These are phyloP conservation scores for Rynchops niger DNA, from an alignment of 2,113 vertebrate species.

Conservation along the genomic window DNA sequence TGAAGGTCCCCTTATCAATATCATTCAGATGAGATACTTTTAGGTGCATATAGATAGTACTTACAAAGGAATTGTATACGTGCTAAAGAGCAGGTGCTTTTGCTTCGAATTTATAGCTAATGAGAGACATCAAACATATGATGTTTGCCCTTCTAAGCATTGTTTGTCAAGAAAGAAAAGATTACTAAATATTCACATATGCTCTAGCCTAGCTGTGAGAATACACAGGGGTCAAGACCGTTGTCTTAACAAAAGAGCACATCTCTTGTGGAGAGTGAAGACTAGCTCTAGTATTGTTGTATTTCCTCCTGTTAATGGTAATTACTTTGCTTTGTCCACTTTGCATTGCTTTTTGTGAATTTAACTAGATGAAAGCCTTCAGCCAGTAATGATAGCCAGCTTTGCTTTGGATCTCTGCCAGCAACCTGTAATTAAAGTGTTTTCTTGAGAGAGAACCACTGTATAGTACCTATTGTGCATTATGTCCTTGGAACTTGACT, in stretches of 20 bases:
- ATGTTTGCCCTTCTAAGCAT: conserved; percentile 59
- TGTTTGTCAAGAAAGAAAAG: conserved; percentile 63
- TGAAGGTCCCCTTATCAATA: neutral
- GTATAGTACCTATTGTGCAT: conserved; percentile 64
- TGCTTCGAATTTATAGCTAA: conserved; percentile 32
- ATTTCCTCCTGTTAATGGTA: conserved; percentile 67
- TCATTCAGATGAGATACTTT: neutral
- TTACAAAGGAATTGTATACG: neutral
- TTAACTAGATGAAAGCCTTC: conserved; percentile 41
- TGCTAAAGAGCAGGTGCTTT: conserved; percentile 13
- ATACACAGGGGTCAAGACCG: conserved; percentile 8
- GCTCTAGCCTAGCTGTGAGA: conserved; percentile 8
- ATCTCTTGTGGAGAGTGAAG: conserved; percentile 58
- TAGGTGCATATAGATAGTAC: neutral
- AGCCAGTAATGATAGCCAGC: conserved; percentile 31
- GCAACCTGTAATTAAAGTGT: conserved; percentile 72
- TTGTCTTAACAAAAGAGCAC: conserved; percentile 42
- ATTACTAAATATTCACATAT: conserved; percentile 13
- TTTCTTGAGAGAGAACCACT: conserved; percentile 67
- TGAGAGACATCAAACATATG: conserved; percentile 8
- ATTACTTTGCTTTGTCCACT: conserved; percentile 58
- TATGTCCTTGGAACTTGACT: conserved; percentile 70
- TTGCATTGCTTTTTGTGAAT: conserved; percentile 54
- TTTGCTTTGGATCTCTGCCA: conserved; percentile 68
- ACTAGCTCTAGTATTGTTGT: conserved; percentile 39